These are phyloP conservation scores for Epinotia ramella DNA, from an alignment of 2,888 invertebrate genomes.

Conservation along the genomic window DNA sequence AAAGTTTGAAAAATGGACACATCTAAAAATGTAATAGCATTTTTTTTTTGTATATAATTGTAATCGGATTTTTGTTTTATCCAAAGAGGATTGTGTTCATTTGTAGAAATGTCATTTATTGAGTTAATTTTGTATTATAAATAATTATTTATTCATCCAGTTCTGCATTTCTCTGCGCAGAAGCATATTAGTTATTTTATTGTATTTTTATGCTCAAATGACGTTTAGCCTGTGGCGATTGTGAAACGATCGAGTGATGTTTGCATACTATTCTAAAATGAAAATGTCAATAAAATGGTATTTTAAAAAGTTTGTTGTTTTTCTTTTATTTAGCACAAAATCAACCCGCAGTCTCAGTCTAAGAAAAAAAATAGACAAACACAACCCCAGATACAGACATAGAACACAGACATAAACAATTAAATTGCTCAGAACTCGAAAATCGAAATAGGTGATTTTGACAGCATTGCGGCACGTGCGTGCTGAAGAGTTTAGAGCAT, in stretches of 20 bases:
- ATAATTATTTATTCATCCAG: conserved; percentile 79
- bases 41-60: conserved; percentile 62
- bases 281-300: conserved; percentile 85
- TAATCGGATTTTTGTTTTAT: conserved; percentile 67
- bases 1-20: conserved; percentile 53
- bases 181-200: conserved; percentile 55
- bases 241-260: conserved; percentile 79
- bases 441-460: no score
- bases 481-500: no score
- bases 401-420: no score
- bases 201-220: conserved; percentile 75
- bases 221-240: conserved; percentile 68
- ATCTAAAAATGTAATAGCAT: conserved; percentile 43
- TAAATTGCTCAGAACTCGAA: no score
- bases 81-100: conserved; percentile 84
- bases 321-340: conserved; percentile 31
- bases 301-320: conserved; percentile 74
- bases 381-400: no score
- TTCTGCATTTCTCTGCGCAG: conserved; percentile 70
- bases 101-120: conserved; percentile 65
- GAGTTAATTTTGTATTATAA: conserved; percentile 68
- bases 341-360: no score
- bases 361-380: no score
- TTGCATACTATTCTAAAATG: conserved; percentile 81
- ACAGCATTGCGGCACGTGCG: no score